Conservation (phyloP, 2,888 invertebrate species). For the Chymomyza amoena region DNA sequence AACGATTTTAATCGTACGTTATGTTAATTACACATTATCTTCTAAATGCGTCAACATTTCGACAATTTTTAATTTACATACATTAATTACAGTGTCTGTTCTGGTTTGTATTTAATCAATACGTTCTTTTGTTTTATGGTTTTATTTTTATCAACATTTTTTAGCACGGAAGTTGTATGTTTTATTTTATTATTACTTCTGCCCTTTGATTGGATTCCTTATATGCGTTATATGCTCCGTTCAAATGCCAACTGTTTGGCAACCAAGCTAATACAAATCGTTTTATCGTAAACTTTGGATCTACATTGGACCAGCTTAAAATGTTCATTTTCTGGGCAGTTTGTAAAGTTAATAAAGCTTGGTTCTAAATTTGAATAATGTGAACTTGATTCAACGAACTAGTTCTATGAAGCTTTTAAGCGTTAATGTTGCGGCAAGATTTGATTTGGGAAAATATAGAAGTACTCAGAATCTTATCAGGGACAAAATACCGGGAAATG, state of each 20-base stretch:
- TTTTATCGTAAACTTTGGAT: slow-evolving; percentile 26
- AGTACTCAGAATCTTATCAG: too few relatives aligned
- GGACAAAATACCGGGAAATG: too few relatives aligned
- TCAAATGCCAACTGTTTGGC: slow-evolving; percentile 34
- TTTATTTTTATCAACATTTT: slow-evolving; percentile 14
- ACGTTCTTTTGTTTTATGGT: slow-evolving; percentile 7
- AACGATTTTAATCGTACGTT: slow-evolving; percentile 35
- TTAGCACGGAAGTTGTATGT: background rate
- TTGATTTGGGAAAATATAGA: too few relatives aligned
- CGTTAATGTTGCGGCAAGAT: too few relatives aligned
- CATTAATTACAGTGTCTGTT: slow-evolving; percentile 5
- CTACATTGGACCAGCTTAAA: background rate
- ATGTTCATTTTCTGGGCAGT: background rate
- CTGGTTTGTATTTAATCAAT: background rate
- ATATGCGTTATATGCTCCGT: background rate
- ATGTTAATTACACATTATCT: slow-evolving; percentile 47
- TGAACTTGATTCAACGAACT: too few relatives aligned
- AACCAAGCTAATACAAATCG: slow-evolving; percentile 9
- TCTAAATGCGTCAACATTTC: slow-evolving; percentile 20
- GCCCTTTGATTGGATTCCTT: background rate
- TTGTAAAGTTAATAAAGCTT: background rate
- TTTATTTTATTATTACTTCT: background rate
- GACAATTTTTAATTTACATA: slow-evolving; percentile 35
- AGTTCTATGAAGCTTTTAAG: too few relatives aligned
- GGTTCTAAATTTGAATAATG: too few relatives aligned